Evolutionary conservation across 2,113 vertebrate genomes (phyloP).

Genomic region (Mola mola): DNA sequence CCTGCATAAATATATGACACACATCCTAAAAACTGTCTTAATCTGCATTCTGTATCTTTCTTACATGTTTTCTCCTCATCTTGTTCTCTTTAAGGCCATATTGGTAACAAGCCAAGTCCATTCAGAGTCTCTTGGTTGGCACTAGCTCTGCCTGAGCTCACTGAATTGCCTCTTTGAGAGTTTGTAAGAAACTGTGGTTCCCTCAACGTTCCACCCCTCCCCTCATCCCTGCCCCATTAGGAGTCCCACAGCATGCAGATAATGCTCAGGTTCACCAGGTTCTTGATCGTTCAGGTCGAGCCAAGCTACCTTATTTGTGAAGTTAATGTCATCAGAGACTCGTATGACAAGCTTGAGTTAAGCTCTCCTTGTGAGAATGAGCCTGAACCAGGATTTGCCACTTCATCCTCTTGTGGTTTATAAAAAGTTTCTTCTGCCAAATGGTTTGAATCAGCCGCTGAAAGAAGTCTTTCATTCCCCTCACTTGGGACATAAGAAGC

Average conservation of each 20-base stretch:
- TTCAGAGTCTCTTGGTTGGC: not conserved
- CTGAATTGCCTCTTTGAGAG: not conserved
- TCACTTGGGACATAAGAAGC: constrained; percentile 18
- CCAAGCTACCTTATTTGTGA: constrained; percentile 17
- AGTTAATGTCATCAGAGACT: too few relatives aligned
- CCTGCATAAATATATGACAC: too few relatives aligned
- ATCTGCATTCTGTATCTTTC: too few relatives aligned
- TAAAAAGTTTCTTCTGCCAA: constrained; percentile 28
- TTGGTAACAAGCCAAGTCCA: too few relatives aligned
- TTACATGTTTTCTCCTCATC: too few relatives aligned
- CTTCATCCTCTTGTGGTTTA: constrained; percentile 1
- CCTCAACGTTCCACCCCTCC: not conserved
- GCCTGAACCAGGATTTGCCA: not conserved
- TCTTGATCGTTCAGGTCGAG: constrained; percentile 5
- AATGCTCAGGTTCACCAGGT: constrained; percentile 17
- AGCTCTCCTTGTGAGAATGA: not conserved
- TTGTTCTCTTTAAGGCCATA: too few relatives aligned
- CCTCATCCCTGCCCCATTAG: constrained; percentile 21
- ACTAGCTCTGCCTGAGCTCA: not conserved
- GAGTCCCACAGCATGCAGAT: constrained; percentile 9
- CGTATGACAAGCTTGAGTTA: not conserved
- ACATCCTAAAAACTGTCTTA: too few relatives aligned
- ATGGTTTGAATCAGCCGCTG: constrained; percentile 37
- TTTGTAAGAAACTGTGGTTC: constrained; percentile 32
- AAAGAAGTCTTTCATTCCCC: constrained; percentile 57